Evolutionary conservation across 2,797 vertebrate genomes (phyloP).

Genomic region (Typhlichthys subterraneus): DNA sequence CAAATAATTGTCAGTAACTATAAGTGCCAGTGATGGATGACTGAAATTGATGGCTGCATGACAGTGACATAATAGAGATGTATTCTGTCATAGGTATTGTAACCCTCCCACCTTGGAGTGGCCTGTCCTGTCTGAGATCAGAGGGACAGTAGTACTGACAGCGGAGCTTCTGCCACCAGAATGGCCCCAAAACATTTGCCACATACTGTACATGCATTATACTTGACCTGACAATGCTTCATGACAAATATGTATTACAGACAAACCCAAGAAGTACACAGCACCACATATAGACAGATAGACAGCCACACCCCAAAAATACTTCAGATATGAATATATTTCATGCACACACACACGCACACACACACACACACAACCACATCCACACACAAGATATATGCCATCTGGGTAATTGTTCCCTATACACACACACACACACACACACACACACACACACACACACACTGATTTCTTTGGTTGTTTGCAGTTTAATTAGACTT

Average conservation of each 20-base stretch:
- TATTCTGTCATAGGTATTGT: conserved; percentile 20
- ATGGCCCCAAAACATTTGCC: conserved; percentile 23
- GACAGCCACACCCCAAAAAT: conserved; percentile 9
- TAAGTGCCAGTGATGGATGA: conserved; percentile 5
- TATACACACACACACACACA: neutral
- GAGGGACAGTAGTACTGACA: conserved; percentile 32
- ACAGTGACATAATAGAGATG: conserved; percentile 20
- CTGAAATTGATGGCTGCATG: conserved; percentile 17
- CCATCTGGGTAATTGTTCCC: conserved; percentile 27
- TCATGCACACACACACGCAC: neutral
- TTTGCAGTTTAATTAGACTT: conserved; percentile 83
- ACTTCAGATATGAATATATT: neutral
- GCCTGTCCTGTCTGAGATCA: conserved; percentile 42
- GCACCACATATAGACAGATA: conserved; percentile 30
- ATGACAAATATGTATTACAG: conserved; percentile 2
- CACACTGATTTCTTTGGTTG: conserved; percentile 69
- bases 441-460: conserved; percentile 42
- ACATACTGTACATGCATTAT: conserved; percentile 30
- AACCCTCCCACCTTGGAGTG: conserved; percentile 24
- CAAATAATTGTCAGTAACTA: conserved; percentile 26
- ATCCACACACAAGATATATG: conserved; percentile 12
- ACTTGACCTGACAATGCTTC: neutral
- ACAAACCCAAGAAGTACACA: conserved; percentile 12
- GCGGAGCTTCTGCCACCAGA: conserved; percentile 23
- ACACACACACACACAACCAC: conserved; percentile 3